Percentiles rank a stretch among this genome's conserved stretches.
Conservation (phyloP, 1,140 invertebrate genomes). For the Cyclargus thomasi region DNA sequence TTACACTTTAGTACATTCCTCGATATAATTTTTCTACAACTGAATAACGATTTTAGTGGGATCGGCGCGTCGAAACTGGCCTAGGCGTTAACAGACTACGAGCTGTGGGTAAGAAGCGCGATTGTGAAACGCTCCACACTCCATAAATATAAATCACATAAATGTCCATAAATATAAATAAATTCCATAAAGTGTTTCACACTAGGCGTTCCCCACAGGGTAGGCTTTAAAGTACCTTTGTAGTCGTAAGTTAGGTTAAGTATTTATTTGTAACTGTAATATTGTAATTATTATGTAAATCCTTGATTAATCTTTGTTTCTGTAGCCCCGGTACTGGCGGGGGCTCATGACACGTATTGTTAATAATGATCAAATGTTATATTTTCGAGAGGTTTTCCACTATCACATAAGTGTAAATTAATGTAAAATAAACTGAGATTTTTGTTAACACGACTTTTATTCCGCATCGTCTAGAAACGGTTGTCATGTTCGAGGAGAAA, state of each 20-base stretch:
- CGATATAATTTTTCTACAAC: neutral
- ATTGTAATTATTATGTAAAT: conserved; percentile 55
- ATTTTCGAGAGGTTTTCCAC: conserved; percentile 58
- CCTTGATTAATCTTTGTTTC: conserved; percentile 28
- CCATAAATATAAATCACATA: neutral
- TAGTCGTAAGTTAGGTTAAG: conserved; percentile 52
- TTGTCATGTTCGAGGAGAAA: neutral
- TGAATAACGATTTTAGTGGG: neutral
- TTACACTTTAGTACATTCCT: conserved; percentile 4
- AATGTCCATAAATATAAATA: conserved; percentile 10
- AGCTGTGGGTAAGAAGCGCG: conserved; percentile 52
- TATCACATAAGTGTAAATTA: conserved; percentile 70
- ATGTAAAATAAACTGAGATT: conserved; percentile 73
- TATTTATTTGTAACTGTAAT: conserved; percentile 65
- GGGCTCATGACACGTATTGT: conserved; percentile 16
- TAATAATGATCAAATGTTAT: conserved; percentile 43
- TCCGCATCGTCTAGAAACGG: neutral
- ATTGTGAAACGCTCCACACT: conserved; percentile 47
- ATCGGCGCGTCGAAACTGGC: conserved; percentile 18
- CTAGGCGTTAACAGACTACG: conserved; percentile 24
- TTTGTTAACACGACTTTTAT: conserved; percentile 48
- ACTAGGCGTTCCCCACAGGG: conserved; percentile 51
- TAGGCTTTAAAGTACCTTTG: conserved; percentile 68
- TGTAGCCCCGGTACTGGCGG: neutral
- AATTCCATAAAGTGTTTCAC: conserved; percentile 42